phyloP scores from a whole-genome alignment of 2,888 invertebrate genomes.

The Drosophila niveifrons region DNA sequence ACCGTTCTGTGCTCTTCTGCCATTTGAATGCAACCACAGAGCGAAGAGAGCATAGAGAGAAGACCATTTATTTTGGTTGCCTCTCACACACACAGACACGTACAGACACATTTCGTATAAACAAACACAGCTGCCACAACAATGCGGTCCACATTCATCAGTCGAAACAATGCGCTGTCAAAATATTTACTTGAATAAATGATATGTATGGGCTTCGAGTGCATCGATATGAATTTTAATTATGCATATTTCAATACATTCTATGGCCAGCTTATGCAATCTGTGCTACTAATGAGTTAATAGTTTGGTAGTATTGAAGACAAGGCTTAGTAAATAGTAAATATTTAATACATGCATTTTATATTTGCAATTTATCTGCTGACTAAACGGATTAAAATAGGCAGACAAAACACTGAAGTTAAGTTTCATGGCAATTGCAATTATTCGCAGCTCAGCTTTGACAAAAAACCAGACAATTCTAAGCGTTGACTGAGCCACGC shows the following conservation, averaged over 20 bases:
- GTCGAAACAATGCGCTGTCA: conserved; percentile 55
- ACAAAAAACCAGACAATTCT: conserved; percentile 40
- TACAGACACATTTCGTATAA: neutral
- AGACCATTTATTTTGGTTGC: conserved; percentile 39
- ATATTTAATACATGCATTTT: neutral
- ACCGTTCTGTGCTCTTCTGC: conserved; percentile 18
- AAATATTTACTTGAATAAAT: conserved; percentile 66
- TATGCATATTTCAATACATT: conserved; percentile 40
- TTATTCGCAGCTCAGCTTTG: conserved; percentile 48
- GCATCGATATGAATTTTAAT: conserved; percentile 51
- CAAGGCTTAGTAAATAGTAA: too few relatives aligned
- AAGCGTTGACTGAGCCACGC: conserved; percentile 70
- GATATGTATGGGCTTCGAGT: conserved; percentile 18
- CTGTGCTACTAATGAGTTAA: conserved; percentile 23
- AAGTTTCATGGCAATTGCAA: conserved; percentile 30
- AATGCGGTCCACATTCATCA: conserved; percentile 54
- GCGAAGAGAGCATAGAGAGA: conserved; percentile 6
- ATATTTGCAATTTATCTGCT: too few relatives aligned
- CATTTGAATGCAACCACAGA: conserved; percentile 51
- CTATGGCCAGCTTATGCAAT: conserved; percentile 1
- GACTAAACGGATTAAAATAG: neutral
- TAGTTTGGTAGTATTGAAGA: conserved; percentile 6
- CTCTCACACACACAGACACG: conserved; percentile 14
- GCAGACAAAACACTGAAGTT: neutral
- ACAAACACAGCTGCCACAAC: conserved; percentile 43